Conservation (phyloP, 2,113 vertebrate species). For the Dendropsophus ebraccatus region DNA sequence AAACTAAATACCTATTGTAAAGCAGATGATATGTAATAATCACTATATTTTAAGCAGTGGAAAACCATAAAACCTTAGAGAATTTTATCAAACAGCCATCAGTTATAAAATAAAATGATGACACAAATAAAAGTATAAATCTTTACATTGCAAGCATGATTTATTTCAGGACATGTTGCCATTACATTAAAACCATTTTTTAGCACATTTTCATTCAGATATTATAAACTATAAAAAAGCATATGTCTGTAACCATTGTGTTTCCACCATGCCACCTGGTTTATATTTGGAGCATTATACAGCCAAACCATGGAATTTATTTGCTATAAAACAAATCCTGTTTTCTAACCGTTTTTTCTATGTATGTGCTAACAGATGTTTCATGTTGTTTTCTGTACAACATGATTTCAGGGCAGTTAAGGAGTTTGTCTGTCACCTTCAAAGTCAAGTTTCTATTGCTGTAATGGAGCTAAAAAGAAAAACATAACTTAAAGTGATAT, state of each 20-base stretch:
- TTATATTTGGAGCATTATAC: slow-evolving; percentile 53
- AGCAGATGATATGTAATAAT: background rate
- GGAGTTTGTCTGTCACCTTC: background rate
- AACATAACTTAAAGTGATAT: background rate
- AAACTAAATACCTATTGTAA: background rate
- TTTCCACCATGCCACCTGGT: slow-evolving; percentile 11
- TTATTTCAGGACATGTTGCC: background rate
- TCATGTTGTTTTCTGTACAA: background rate
- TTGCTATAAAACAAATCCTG: slow-evolving; percentile 38
- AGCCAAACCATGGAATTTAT: slow-evolving; percentile 49
- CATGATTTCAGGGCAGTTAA: background rate
- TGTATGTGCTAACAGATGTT: background rate
- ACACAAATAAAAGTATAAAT: background rate
- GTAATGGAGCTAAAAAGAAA: background rate
- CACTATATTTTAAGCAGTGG: background rate
- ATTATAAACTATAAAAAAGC: background rate
- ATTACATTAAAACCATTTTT: background rate
- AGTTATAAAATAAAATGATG: background rate
- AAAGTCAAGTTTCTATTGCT: background rate
- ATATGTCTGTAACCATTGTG: slow-evolving; percentile 2
- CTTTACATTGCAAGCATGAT: background rate
- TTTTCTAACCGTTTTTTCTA: background rate
- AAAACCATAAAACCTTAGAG: background rate
- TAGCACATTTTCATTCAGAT: background rate
- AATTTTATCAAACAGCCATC: background rate